phyloP scores from a whole-genome alignment of 2,888 invertebrate species.

The Caenorhabditis angaria region DNA sequence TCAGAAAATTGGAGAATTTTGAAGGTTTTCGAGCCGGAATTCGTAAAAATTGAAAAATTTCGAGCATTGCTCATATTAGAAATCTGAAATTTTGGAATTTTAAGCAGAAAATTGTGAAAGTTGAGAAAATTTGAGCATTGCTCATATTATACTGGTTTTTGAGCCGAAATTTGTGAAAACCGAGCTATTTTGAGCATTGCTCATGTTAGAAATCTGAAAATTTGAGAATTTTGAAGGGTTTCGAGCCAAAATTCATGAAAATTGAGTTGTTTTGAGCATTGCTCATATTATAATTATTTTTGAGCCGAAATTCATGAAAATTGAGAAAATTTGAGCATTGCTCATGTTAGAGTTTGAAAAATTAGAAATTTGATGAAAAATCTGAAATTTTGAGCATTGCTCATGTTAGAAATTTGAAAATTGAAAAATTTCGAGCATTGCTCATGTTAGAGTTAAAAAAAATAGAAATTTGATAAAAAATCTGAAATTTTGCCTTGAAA shows the following conservation, averaged over 20 bases:
- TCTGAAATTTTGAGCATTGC: not conserved
- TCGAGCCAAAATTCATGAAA: not conserved
- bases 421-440: not conserved
- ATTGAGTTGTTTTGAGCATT: not conserved
- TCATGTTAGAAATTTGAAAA: not conserved
- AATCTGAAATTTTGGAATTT: not conserved
- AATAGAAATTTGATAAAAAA: not conserved
- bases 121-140: not conserved
- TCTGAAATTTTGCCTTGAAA: not conserved
- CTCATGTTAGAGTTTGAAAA: not conserved
- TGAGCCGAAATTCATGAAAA: not conserved
- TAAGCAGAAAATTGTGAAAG: not conserved
- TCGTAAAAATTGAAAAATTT: not conserved
- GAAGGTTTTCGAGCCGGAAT: too few relatives aligned
- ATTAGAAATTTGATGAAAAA: not conserved
- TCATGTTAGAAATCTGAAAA: not conserved
- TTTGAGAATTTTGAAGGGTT: not conserved
- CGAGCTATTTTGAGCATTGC: not conserved
- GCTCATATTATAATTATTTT: not conserved
- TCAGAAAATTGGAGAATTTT: not conserved
- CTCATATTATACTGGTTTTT: not conserved
- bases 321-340: not conserved
- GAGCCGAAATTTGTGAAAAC: not conserved
- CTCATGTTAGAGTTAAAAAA: not conserved
- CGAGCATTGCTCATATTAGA: too few relatives aligned